phyloP scores from a whole-genome alignment of 2,113 vertebrate genomes.

The Oreamnos americanus region DNA sequence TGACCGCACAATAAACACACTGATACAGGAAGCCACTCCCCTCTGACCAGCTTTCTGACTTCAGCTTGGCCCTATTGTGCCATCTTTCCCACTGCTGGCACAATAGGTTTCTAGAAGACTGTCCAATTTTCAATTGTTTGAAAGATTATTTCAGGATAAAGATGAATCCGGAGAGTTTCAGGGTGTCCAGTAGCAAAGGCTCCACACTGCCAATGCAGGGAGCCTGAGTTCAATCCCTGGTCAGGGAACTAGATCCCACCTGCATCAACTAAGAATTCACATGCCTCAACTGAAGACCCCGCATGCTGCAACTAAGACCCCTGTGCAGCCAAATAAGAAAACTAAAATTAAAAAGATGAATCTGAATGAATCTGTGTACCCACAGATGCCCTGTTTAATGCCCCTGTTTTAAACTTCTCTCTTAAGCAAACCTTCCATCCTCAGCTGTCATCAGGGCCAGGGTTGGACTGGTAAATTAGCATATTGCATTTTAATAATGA shows the following conservation, averaged over 20 bases:
- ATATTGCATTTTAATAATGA: not conserved
- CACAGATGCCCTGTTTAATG: not conserved
- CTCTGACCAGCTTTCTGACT: not conserved
- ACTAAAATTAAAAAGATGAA: not conserved
- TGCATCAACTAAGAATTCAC: not conserved
- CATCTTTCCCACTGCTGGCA: not conserved
- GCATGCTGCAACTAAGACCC: not conserved
- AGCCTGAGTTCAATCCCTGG: not conserved
- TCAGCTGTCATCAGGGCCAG: not conserved
- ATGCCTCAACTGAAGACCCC: not conserved
- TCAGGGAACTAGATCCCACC: not conserved
- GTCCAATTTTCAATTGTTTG: not conserved
- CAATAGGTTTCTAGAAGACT: conserved; percentile 35
- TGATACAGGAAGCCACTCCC: not conserved
- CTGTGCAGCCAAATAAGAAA: not conserved
- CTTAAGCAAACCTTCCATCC: not conserved
- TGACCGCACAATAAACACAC: not conserved
- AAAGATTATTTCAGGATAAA: not conserved
- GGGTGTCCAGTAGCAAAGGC: not conserved
- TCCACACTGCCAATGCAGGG: not conserved
- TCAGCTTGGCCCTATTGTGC: not conserved
- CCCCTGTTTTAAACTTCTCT: not conserved
- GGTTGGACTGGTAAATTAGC: not conserved
- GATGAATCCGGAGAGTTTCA: not conserved
- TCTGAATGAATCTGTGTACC: not conserved